Conservation (phyloP, 2,888 invertebrate species). For the Rhogogaster chlorosoma region DNA sequence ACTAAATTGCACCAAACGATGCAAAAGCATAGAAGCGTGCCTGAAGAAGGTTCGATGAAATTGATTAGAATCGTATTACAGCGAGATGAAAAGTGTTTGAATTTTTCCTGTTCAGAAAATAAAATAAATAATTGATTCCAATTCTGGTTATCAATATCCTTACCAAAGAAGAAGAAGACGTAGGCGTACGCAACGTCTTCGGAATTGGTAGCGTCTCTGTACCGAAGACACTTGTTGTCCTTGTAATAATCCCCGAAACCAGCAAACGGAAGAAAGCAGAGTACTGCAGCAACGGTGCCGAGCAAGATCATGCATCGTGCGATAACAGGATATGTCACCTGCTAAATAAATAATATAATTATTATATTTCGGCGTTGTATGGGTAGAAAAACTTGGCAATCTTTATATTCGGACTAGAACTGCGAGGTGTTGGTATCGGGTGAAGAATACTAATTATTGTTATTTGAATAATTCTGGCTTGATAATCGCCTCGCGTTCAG, state of each 20-base stretch:
- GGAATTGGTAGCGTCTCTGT: slow-evolving; percentile 84
- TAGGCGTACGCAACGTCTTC: slow-evolving; percentile 87
- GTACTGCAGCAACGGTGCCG: slow-evolving; percentile 84
- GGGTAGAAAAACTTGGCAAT: neutral
- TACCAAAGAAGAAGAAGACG: slow-evolving; percentile 88
- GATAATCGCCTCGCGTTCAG: neutral
- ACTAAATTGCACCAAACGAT: slow-evolving; percentile 92
- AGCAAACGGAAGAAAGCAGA: slow-evolving; percentile 88
- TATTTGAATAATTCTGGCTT: neutral
- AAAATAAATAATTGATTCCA: neutral
- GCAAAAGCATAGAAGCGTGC: slow-evolving; percentile 85
- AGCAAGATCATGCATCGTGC: slow-evolving; percentile 85
- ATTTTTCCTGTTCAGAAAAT: neutral
- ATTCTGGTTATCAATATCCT: slow-evolving; percentile 68
- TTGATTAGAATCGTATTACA: neutral
- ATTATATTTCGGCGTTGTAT: neutral
- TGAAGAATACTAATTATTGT: neutral
- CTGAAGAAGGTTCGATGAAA: slow-evolving; percentile 77
- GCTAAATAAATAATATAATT: slow-evolving; percentile 80
- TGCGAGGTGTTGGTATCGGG: neutral
- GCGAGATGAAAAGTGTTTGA: neutral
- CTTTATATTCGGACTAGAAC: neutral
- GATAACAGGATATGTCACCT: slow-evolving; percentile 89
- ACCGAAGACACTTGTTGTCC: slow-evolving; percentile 82
- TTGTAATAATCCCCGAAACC: slow-evolving; percentile 87